Percentiles rank a stretch among this genome's conserved stretches.
Evolutionary conservation across 2,797 vertebrate genomes (phyloP).

Genomic region (Muscicapa striata): DNA sequence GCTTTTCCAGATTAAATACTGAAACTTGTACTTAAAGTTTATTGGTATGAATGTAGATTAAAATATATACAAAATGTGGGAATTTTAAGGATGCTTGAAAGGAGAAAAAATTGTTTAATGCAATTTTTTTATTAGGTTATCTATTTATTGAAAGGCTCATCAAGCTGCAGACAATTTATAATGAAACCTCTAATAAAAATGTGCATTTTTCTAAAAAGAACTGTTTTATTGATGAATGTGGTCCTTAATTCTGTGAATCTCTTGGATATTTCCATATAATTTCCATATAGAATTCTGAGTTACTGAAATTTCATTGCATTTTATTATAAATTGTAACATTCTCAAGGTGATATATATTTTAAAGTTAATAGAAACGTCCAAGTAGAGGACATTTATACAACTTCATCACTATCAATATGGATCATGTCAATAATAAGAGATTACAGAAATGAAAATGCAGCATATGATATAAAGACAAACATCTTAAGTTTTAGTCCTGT

Average conservation of each 20-base stretch:
- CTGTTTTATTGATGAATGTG: background rate
- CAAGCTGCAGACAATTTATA: background rate
- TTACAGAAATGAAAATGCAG: background rate
- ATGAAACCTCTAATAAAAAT: background rate
- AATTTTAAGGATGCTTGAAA: background rate
- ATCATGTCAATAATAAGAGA: background rate
- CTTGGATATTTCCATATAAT: background rate
- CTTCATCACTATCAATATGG: background rate
- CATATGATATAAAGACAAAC: background rate
- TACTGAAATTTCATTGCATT: background rate
- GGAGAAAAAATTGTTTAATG: background rate
- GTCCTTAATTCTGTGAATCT: background rate
- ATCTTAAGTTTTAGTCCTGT: background rate
- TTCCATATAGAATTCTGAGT: background rate
- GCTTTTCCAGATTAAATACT: conserved; percentile 56
- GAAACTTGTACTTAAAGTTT: conserved; percentile 23
- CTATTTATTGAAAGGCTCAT: background rate
- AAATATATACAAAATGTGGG: background rate
- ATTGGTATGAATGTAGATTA: background rate
- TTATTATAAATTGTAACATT: background rate
- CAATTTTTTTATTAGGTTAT: background rate
- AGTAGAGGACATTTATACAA: background rate
- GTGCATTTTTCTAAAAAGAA: background rate
- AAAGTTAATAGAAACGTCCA: background rate
- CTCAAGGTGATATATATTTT: background rate